Conservation (phyloP, 2,797 vertebrate genomes). For the Phoxinus dragarum region DNA sequence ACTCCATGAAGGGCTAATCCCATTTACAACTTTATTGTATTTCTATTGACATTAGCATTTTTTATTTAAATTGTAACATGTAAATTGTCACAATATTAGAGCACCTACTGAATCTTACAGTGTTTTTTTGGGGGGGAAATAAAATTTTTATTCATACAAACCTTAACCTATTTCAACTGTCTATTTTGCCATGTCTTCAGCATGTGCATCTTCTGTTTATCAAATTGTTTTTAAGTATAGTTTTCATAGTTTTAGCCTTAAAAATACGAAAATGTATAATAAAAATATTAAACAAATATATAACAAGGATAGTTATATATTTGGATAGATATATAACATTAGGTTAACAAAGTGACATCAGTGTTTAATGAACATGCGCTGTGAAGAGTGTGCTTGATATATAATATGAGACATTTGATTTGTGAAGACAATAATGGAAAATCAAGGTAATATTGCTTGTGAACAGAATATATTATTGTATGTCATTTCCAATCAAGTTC, state of each 20-base stretch:
- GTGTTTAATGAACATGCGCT: not conserved
- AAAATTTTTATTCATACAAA: conserved; percentile 63
- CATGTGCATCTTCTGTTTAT: not conserved
- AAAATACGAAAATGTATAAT: not conserved
- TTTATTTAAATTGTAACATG: conserved; percentile 78
- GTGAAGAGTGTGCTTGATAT: not conserved
- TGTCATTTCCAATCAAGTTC: not conserved
- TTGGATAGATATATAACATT: not conserved
- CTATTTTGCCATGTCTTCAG: conserved; percentile 23
- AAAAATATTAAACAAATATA: not conserved
- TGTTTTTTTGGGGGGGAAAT: conserved; percentile 52
- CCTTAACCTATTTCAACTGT: conserved; percentile 66
- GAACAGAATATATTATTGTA: not conserved
- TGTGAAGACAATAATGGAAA: not conserved
- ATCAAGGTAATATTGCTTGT: not conserved
- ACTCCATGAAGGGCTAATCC: conserved; percentile 79
- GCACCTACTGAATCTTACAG: conserved; percentile 68
- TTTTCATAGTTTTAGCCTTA: not conserved
- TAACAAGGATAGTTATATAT: not conserved
- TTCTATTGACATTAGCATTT: conserved; percentile 86
- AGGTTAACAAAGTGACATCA: not conserved
- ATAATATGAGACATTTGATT: not conserved
- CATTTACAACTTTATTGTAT: conserved; percentile 83
- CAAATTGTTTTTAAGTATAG: not conserved
- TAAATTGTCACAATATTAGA: conserved; percentile 80